Conservation (phyloP, 2,888 invertebrate species). For the Nasonovia ribisnigri region DNA sequence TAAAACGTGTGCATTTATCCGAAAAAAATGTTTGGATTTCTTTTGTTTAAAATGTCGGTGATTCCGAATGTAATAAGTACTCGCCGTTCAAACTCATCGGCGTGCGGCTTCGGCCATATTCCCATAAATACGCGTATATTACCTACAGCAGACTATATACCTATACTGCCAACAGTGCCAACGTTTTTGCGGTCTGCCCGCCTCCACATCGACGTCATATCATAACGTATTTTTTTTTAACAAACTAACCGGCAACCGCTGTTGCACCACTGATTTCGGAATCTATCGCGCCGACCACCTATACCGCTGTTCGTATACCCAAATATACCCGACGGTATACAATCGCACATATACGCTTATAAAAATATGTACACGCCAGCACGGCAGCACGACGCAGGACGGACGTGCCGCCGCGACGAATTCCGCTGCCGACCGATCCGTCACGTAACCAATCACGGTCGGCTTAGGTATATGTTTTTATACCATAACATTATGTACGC, state of each 20-base stretch:
- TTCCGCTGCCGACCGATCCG: not conserved
- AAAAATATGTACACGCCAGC: not conserved
- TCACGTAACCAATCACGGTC: slow-evolving; percentile 49
- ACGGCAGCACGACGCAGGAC: not conserved
- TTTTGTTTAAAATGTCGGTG: not conserved
- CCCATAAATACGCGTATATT: not conserved
- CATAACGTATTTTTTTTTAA: not conserved
- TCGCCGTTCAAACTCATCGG: not conserved
- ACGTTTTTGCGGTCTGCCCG: not conserved
- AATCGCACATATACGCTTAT: not conserved
- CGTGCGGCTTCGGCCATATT: no score
- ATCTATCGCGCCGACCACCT: not conserved
- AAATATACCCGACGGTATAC: not conserved
- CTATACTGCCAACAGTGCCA: no score
- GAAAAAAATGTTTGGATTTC: not conserved
- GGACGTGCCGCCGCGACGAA: slow-evolving; percentile 42
- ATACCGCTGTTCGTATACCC: not conserved
- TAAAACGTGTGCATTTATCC: not conserved
- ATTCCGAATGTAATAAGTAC: not conserved
- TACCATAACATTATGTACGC: not conserved
- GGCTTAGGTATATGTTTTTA: not conserved
- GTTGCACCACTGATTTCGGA: not conserved
- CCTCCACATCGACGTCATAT: not conserved
- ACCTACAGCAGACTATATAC: not conserved
- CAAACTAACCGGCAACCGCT: not conserved